Conservation (phyloP, 2,113 vertebrate genomes). For the Cyprinodon variegatus region DNA sequence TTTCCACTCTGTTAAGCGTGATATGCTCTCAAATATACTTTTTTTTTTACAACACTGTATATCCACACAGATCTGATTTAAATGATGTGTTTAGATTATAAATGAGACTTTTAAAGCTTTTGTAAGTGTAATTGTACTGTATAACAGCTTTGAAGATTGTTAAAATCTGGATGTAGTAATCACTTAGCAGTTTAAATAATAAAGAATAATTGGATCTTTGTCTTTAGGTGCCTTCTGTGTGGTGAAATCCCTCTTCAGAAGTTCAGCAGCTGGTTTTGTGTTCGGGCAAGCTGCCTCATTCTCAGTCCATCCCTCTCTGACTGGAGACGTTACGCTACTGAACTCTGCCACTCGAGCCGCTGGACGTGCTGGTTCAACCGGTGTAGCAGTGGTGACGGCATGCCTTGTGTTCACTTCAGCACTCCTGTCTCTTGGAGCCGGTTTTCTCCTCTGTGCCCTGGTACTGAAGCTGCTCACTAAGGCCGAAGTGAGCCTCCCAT, state of each 20-base stretch:
- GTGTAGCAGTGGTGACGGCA: conserved; percentile 43
- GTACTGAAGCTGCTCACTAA: conserved; percentile 39
- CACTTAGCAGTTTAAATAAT: background rate
- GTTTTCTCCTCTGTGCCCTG: conserved; percentile 57
- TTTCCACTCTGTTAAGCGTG: no score
- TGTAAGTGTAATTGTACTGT: background rate
- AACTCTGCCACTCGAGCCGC: conserved; percentile 21
- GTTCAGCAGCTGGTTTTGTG: conserved; percentile 53
- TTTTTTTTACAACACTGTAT: background rate
- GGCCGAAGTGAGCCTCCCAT: conserved; percentile 9
- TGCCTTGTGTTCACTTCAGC: conserved; percentile 62
- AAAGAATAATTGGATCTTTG: background rate
- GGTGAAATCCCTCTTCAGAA: conserved; percentile 21
- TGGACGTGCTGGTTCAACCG: conserved; percentile 50
- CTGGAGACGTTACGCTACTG: conserved; percentile 43
- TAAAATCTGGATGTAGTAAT: background rate
- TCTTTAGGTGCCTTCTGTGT: conserved; percentile 27
- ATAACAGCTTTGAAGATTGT: background rate
- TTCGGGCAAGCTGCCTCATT: conserved; percentile 55
- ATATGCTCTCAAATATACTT: background rate
- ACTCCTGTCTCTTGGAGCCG: conserved; percentile 61
- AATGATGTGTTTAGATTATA: no score
- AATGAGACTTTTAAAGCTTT: background rate
- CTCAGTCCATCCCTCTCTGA: conserved; percentile 39
- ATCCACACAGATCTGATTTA: background rate